Percentiles rank a stretch among this genome's conserved stretches.
These are phyloP conservation scores for Heteromormyrus szaboi DNA, from an alignment of 2,797 vertebrate genomes.

Conservation along the genomic window DNA sequence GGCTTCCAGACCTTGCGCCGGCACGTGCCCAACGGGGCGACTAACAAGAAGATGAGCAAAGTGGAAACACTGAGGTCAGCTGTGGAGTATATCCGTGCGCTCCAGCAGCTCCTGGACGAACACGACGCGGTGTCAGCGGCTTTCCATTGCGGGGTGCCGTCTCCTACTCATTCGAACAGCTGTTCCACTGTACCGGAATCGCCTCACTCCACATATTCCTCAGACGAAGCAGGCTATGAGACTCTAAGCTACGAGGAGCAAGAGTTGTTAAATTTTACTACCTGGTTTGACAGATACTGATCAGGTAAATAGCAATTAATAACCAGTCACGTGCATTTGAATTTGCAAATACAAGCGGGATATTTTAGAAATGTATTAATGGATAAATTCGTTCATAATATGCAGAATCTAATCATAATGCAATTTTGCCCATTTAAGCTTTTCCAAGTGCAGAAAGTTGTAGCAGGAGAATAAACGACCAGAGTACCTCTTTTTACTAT, in stretches of 20 bases:
- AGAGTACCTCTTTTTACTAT: constrained; percentile 7
- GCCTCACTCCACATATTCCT: constrained; percentile 61
- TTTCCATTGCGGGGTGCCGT: constrained; percentile 46
- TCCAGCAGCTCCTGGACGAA: constrained; percentile 70
- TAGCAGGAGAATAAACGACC: constrained; percentile 3
- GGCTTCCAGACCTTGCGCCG: constrained; percentile 76
- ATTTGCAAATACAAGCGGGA: neutral
- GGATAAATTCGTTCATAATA: neutral
- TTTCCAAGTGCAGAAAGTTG: neutral
- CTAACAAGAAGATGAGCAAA: constrained; percentile 79
- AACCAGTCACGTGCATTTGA: neutral
- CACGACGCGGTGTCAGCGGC: constrained; percentile 58
- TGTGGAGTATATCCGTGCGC: constrained; percentile 74
- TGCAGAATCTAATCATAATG: neutral
- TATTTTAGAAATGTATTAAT: neutral
- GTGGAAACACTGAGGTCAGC: constrained; percentile 79
- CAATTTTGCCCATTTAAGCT: neutral
- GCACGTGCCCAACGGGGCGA: constrained; percentile 70
- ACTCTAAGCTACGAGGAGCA: constrained; percentile 61
- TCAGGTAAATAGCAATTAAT: constrained; percentile 17
- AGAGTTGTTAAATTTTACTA: constrained; percentile 68
- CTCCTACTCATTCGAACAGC: constrained; percentile 34
- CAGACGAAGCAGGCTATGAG: constrained; percentile 66
- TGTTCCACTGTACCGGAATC: constrained; percentile 61
- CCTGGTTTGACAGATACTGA: constrained; percentile 70